Conservation (phyloP, 2,113 vertebrate genomes). For the Rhabdomys dilectus region DNA sequence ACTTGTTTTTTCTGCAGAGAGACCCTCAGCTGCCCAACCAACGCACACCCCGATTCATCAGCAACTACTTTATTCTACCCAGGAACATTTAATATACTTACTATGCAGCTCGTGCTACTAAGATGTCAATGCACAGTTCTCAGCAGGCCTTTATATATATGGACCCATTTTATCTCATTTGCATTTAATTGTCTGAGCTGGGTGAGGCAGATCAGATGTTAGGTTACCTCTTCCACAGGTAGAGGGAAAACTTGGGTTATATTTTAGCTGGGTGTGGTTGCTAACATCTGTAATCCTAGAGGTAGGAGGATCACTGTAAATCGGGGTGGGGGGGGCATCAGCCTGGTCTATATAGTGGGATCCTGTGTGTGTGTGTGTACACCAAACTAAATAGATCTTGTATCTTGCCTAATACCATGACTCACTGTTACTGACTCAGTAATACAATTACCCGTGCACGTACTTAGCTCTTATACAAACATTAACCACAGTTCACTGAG, state of each 20-base stretch:
- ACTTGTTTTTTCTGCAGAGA: neutral
- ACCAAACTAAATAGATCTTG: neutral
- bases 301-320: neutral
- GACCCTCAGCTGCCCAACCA: neutral
- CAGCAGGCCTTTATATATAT: neutral
- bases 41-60: neutral
- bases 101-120: neutral
- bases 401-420: neutral
- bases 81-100: conserved; percentile 2
- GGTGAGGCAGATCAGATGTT: neutral
- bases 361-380: neutral
- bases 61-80: neutral
- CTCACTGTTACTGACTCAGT: neutral
- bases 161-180: conserved; percentile 17
- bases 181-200: neutral
- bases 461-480: neutral
- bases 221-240: neutral
- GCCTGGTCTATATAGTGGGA: neutral
- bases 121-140: conserved; percentile 3
- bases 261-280: neutral
- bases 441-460: neutral
- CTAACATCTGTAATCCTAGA: neutral
- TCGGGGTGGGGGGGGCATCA: too few relatives aligned
- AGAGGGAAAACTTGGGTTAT: neutral
- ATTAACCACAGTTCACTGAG: neutral